A percentile compares a stretch with the other conserved stretches of the same genome.
Evolutionary conservation across 2,888 invertebrate genomes (phyloP).

Genomic region (Agonopterix arenella): DNA sequence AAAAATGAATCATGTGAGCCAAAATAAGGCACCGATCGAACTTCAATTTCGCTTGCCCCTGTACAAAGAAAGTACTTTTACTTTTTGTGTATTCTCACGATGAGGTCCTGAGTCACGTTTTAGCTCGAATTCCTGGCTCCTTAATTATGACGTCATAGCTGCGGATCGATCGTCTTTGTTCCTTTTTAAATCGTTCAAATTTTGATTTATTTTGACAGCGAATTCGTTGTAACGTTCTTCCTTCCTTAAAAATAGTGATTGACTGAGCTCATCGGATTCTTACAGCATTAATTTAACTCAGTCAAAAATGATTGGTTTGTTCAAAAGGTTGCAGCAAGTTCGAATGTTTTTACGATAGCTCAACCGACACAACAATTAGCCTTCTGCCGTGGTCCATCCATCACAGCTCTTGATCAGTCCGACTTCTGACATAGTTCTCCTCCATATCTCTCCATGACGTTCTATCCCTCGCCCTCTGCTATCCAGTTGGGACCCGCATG

Average conservation of each 20-base stretch:
- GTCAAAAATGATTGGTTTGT: too few species aligned
- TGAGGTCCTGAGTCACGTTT: conserved; percentile 49
- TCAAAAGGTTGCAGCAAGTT: too few species aligned
- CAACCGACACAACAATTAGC: too few species aligned
- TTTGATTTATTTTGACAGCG: conserved; percentile 16
- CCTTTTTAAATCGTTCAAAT: conserved; percentile 42
- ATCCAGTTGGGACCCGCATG: too few species aligned
- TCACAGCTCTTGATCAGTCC: too few species aligned
- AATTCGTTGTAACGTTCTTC: background rate
- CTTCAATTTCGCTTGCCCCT: conserved; percentile 54
- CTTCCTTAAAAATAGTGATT: background rate
- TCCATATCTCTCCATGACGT: too few species aligned
- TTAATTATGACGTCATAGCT: conserved; percentile 68
- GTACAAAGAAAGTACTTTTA: conserved; percentile 72
- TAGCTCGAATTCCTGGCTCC: conserved; percentile 39
- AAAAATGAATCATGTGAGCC: conserved; percentile 58
- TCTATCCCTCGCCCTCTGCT: too few species aligned
- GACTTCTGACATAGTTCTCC: too few species aligned
- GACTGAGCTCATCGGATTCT: too few species aligned
- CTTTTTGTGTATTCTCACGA: conserved; percentile 67
- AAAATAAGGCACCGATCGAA: conserved; percentile 56
- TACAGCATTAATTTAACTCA: too few species aligned
- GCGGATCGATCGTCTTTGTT: conserved; percentile 31
- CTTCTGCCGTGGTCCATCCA: too few species aligned
- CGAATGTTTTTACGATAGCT: too few species aligned